Evolutionary conservation across 2,888 invertebrate species (phyloP), one percentile per base, ranked within the genome.

Genomic region (Graphium colonna): DNA sequence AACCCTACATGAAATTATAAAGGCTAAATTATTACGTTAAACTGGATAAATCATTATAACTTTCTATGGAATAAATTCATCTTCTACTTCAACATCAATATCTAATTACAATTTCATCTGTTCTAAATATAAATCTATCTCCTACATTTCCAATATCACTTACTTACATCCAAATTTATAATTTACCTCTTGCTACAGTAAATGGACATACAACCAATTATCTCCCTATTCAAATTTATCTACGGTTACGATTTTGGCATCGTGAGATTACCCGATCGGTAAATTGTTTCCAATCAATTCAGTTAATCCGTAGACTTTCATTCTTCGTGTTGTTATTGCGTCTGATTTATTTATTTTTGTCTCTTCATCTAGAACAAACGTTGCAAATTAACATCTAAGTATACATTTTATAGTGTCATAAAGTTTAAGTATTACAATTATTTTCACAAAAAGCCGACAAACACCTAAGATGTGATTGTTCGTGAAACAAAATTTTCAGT

Each of bases 161-260:
- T 64, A 75, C 36, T 36, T 36, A 77, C 74, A 74, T 71, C 69
- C 68, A 73, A 56, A 58, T 50, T 72, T 71, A 63, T 70, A 59
- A 48, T 59, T 66, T 64, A 69, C 71, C 66, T 65, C 65, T 62
- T 62, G 57, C 88, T 88, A 88, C 84, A 75, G 77, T 88, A 88
- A 86, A 87, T 88, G 88, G 88, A 88, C 88, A 85, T 80, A 84
- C 77, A 86, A 82, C 82, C 78, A 71, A 76, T 76, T 60, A 58
- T 64, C 68, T 67, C 59, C 62, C 75, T 82, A 81, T 71, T 77
- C 78, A 73, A 73, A 69, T 79, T 69, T 73, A 77, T 68, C 68
- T 77, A 78, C 63, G 65, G 56, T 67, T 67, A 67, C 63, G 60
- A 64, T 59, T 62, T 88, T 88, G 88, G 88, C 88, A 86, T 81